Base-by-base conservation (phyloP, 2,888 invertebrate species). In the Hypomecis punctinalis region DNA sequence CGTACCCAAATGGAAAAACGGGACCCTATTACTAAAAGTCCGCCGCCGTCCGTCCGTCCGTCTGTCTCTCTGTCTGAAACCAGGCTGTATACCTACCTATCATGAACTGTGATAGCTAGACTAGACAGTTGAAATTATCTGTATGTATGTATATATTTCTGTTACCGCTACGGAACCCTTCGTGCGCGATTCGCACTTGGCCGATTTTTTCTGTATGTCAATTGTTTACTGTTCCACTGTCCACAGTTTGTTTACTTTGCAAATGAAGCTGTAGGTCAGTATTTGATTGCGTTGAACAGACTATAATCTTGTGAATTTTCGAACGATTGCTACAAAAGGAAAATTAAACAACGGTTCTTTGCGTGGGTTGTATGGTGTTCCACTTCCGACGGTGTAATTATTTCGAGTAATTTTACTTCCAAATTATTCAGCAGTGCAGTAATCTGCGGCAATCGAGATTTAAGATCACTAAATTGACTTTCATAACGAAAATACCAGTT, bases 311-410 rank as follows among this genome's bases (percentile, higher is more conserved):
- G 13, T 11, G 10, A 51, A 35, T 40, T 56, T n/a, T 56, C 33
- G 39, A 51, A 23, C 36, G n/a, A 45, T 46, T 51, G 23, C 33
- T 36, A 37, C 42, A 40, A 52, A 62, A 52, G 40, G 40, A 58
- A 63, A 58, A 57, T 57, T 46, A 57, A 51, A 45, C 40, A 57
- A 62, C 57, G 36, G 57, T 63, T 42, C 57, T 51, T 52, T 52
- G 56, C 56, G 51, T 56, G 35, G 11, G 43, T 10, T 36, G 56
- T 45, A 51, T 54, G 47, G n/a, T 47, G 56, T 53, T 43, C 53
- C 35, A 62, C 62, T 23, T 63, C 46, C 36, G 23, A 55, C 35
- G 8, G 10, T 47, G 37, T 57, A 42, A 63, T 57, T 63, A 52
- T 57, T 52, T 52, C 23, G 56, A 35, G 56, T 51, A 56, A 42